Evolutionary conservation across 2,888 invertebrate species (phyloP), one percentile per base, ranked within the genome.

Genomic region (Rhogogaster chlorosoma): DNA sequence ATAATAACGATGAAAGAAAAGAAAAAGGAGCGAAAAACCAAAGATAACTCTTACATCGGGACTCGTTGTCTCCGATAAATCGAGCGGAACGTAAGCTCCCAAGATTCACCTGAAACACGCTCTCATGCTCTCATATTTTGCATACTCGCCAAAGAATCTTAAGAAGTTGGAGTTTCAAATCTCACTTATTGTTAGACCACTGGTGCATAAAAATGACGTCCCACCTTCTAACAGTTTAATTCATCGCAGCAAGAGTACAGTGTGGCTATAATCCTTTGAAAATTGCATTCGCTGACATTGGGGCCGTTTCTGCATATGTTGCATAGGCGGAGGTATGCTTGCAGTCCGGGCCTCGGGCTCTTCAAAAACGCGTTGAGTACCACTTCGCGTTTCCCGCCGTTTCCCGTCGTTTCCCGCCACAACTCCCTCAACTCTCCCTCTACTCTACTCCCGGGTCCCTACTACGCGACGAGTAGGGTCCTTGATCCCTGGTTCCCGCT

Each of bases 341-440:
- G 36, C 22, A 49, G 78, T 15, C 80, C 83, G 38, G 26, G 70
- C 15, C n/a, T 61, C 36, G 12, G 22, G 29, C 49, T 45, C 45
- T 67, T 83, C 38, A 83, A 83, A 83, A 83, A 83, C 83, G 64
- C 67, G 83, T 83, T 83, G 83, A 83, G 83, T 83, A 83, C 83
- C 83, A 83, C 83, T 83, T 83, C 83, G 67, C 83, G 83, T 83
- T 82, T 83, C 83, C 80, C 80, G 80, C 64, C 64, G 80, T 77
- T 77, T 83, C 82, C 80, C 80, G 80, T 29, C 61, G 80, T 77
- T 77, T 80, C 80, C 83, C 83, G 70, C 83, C 83, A 83, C 83
- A 83, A 83, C 64, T 67, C 70, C 80, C 80, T 36, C 42, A 42
- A 67, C 64, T 38, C 70, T 67, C 83, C 83, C 32, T 36, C 57